Conservation (phyloP, 2,888 invertebrate species). For the Hydriomena furcata region DNA sequence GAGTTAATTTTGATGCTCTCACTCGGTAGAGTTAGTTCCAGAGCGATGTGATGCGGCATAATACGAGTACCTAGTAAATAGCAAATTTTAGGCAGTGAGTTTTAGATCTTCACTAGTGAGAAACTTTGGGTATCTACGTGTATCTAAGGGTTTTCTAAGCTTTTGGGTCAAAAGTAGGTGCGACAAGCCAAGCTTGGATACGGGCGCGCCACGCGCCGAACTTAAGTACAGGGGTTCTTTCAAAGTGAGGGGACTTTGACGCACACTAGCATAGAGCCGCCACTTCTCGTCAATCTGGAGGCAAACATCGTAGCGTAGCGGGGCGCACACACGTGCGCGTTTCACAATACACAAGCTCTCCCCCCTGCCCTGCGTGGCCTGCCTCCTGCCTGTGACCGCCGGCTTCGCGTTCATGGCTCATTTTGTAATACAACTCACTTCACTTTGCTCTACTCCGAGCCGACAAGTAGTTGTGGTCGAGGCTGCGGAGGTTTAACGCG, state of each 20-base stretch:
- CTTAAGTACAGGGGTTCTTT: constrained; percentile 31
- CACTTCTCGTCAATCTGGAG: constrained; percentile 43
- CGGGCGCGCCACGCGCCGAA: constrained; percentile 25
- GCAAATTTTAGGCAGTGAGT: too few species aligned
- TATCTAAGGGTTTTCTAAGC: too few species aligned
- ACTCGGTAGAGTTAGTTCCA: too few species aligned
- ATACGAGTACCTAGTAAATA: too few species aligned
- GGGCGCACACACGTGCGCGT: constrained; percentile 59
- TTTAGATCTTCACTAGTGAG: too few species aligned
- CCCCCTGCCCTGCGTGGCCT: constrained; percentile 36
- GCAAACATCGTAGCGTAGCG: constrained; percentile 43
- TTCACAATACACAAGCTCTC: constrained; percentile 49
- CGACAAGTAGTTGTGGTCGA: constrained; percentile 59
- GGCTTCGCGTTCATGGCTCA: constrained; percentile 53
- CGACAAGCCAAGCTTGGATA: constrained; percentile 20
- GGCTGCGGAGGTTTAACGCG: constrained; percentile 56
- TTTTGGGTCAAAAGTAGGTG: constrained; percentile 22
- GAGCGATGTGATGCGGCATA: too few species aligned
- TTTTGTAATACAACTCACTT: constrained; percentile 62
- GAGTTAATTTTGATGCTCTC: too few species aligned
- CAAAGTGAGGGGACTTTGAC: constrained; percentile 47
- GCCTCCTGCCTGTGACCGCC: constrained; percentile 41
- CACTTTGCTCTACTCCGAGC: constrained; percentile 49
- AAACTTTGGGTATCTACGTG: too few species aligned
- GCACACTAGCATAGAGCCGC: constrained; percentile 46